Evolutionary conservation across 2,113 vertebrate genomes (phyloP).

Genomic region (Coryphaenoides rupestris): DNA sequence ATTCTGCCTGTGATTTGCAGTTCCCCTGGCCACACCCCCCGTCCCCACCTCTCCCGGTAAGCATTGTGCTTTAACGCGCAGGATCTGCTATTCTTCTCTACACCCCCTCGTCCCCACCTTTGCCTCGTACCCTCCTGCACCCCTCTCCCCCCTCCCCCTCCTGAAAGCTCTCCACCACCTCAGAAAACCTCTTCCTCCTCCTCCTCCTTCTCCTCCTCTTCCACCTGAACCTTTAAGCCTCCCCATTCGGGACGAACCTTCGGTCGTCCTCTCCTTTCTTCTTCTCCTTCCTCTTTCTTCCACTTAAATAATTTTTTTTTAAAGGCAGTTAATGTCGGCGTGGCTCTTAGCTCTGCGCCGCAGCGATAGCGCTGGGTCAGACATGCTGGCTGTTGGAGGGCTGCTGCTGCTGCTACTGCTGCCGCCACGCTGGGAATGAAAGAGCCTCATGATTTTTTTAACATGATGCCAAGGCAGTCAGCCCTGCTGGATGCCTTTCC

Average conservation of each 20-base stretch:
- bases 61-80: too few relatives aligned
- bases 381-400: conserved; percentile 29
- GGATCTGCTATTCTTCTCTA: too few relatives aligned
- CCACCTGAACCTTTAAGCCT: conserved; percentile 1
- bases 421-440: not conserved
- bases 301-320: too few relatives aligned
- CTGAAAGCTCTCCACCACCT: not conserved
- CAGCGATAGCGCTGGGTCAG: too few relatives aligned
- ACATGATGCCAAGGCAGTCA: conserved; percentile 21
- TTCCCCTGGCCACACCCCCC: conserved; percentile 58
- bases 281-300: too few relatives aligned
- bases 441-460: conserved; percentile 30
- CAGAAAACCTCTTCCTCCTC: not conserved
- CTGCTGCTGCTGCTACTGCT: too few relatives aligned
- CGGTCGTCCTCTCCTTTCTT: too few relatives aligned
- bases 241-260: too few relatives aligned
- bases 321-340: too few relatives aligned
- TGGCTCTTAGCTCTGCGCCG: conserved; percentile 6
- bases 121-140: too few relatives aligned
- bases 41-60: conserved; percentile 65
- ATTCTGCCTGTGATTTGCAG: conserved; percentile 57
- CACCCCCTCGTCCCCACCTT: too few relatives aligned
- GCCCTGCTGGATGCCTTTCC: conserved; percentile 34
- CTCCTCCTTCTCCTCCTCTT: not conserved
- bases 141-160: not conserved